Conservation (phyloP, 2,888 invertebrate genomes). For the Romanomermis culicivorax region DNA sequence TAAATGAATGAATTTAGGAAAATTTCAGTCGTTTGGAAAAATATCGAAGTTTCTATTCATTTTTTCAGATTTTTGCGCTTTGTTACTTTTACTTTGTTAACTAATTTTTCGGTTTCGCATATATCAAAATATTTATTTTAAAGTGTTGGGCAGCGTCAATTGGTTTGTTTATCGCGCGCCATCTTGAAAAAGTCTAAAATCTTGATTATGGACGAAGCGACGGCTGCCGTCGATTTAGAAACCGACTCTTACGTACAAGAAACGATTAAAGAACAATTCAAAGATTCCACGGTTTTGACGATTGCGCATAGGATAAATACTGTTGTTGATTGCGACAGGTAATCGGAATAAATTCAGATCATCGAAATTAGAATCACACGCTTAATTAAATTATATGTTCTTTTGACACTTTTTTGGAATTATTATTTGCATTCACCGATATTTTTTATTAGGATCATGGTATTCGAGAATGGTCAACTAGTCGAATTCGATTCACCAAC, state of each 20-base stretch:
- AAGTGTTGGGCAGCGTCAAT: conserved; percentile 35
- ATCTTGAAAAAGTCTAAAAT: conserved; percentile 37
- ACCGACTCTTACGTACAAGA: conserved; percentile 45
- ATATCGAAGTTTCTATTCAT: too few relatives aligned
- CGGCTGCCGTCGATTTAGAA: conserved; percentile 37
- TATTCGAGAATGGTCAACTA: neutral
- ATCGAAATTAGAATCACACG: too few relatives aligned
- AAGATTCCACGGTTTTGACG: conserved; percentile 63
- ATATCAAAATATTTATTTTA: neutral
- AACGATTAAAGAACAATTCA: conserved; percentile 67
- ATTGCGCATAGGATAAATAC: conserved; percentile 82
- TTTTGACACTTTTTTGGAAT: too few relatives aligned
- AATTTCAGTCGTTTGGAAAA: too few relatives aligned
- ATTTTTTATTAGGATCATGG: conserved; percentile 4
- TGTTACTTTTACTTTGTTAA: neutral
- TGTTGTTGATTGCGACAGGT: conserved; percentile 32
- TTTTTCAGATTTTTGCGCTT: too few relatives aligned
- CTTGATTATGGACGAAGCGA: conserved; percentile 41
- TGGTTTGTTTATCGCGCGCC: conserved; percentile 34
- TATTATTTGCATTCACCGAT: too few relatives aligned
- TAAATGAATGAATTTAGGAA: too few relatives aligned
- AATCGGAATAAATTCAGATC: too few relatives aligned
- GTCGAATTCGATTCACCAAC: neutral
- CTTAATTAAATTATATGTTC: too few relatives aligned
- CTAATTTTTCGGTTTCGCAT: neutral